These are phyloP conservation scores for Matsumyia berberina DNA, from an alignment of 2,888 invertebrate genomes.

Conservation along the genomic window DNA sequence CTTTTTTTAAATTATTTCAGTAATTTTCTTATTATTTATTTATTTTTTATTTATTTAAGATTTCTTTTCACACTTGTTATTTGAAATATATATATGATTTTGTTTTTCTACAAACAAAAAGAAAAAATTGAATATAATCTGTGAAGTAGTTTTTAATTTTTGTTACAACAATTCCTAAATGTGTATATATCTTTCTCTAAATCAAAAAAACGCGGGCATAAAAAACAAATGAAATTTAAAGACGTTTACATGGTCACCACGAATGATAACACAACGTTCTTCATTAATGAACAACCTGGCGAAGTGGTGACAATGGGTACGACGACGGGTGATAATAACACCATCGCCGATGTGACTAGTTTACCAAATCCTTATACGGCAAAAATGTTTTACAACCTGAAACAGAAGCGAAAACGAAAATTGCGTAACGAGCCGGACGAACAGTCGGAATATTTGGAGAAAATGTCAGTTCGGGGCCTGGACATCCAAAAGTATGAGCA, in stretches of 20 bases:
- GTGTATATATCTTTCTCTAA: constrained; percentile 65
- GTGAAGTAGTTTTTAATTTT: constrained; percentile 67
- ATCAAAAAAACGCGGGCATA: constrained; percentile 18
- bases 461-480: constrained; percentile 83
- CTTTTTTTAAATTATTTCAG: constrained; percentile 13
- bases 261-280: constrained; percentile 69
- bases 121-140: constrained; percentile 68
- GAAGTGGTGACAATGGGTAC: constrained; percentile 8
- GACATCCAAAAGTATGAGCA: constrained; percentile 83
- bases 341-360: not conserved
- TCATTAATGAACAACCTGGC: constrained; percentile 58
- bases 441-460: constrained; percentile 83
- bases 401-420: constrained; percentile 83
- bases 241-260: constrained; percentile 74
- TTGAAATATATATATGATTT: constrained; percentile 29
- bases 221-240: constrained; percentile 41
- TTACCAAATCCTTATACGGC: constrained; percentile 12
- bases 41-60: constrained; percentile 17
- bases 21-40: constrained; percentile 12
- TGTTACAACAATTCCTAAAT: constrained; percentile 62
- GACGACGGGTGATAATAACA: constrained; percentile 69
- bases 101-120: constrained; percentile 64
- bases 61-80: constrained; percentile 30
- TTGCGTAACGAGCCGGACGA: constrained; percentile 82
- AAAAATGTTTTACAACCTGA: constrained; percentile 75